Base-by-base conservation (phyloP, 2,113 vertebrate species). In the Campylomormyrus numenius region DNA sequence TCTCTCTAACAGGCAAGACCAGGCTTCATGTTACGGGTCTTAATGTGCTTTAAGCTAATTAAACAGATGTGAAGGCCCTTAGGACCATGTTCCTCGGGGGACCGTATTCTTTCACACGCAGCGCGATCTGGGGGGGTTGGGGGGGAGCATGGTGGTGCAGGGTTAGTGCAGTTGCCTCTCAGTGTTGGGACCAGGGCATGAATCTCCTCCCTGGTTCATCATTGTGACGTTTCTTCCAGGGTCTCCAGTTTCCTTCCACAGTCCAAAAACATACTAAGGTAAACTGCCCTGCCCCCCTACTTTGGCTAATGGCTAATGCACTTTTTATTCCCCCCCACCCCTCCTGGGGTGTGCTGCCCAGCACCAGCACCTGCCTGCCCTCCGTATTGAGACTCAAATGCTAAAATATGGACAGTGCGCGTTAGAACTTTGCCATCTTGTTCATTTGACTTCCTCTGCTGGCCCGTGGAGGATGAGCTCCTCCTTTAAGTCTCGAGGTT, bases 11-110 rank as follows among this genome's bases (percentile, higher is more conserved):
- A 62, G 89, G 85, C 52, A 89, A 42, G 50, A 15, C 50, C 31
- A 24, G 17, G 21, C 56, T 85, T 62, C 52, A 46, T 53, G 83
- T 48, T 35, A 46, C 15, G 46, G 77, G 52, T 49, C 62, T 85
- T 48, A 89, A 85, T 85, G 89, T 48, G 89, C 74, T 66, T 80
- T 62, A 62, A 85, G 83, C 80, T 27, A 52, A 89, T 85, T 85
- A 62, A 85, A 45, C 19, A 11, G 45, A n/a, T 9, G 21, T 24
- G 56, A 58, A 2, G 21, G 21, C 1, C 19, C 19, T 7, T 24
- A 21, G 53, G 53, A 5, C 53, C 53, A 56, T 56, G 85, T 89
- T 39, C 53, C 35, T 83, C 35, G 19, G 15, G 31, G 17, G 35
- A 8, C 77, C 39, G 0, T 15, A 8, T 4, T 49, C 46, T 19